phyloP scores from a whole-genome alignment of 2,888 invertebrate genomes.

The Drosophila antonietae region DNA sequence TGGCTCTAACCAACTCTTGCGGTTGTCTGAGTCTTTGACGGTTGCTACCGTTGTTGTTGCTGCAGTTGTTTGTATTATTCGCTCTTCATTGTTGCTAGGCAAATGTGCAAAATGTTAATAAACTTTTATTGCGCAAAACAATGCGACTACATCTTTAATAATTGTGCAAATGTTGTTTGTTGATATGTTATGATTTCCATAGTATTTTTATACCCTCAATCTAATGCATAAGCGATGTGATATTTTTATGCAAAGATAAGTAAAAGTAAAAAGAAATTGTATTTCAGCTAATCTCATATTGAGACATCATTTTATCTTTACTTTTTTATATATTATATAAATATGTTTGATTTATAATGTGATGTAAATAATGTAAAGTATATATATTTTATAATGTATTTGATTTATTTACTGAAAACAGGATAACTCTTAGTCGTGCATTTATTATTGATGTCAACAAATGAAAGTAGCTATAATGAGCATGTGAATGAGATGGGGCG shows the following conservation, averaged over 20 bases:
- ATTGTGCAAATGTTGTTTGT: conserved; percentile 58
- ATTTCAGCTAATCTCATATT: neutral
- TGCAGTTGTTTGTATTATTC: conserved; percentile 13
- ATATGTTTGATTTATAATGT: too few species aligned
- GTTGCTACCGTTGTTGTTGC: conserved; percentile 27
- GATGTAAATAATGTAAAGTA: too few species aligned
- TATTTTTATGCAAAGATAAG: neutral
- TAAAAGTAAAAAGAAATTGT: neutral
- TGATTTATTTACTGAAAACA: neutral
- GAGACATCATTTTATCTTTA: too few species aligned
- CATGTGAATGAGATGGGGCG: conserved; percentile 6
- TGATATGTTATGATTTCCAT: conserved; percentile 51
- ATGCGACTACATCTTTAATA: conserved; percentile 62
- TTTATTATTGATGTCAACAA: conserved; percentile 28
- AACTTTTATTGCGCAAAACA: conserved; percentile 71
- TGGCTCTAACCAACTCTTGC: conserved; percentile 64
- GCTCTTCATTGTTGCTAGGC: conserved; percentile 56
- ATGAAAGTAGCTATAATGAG: conserved; percentile 47
- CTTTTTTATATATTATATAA: too few species aligned
- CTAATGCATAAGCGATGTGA: neutral
- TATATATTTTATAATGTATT: too few species aligned
- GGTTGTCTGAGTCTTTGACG: conserved; percentile 55
- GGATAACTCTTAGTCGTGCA: neutral
- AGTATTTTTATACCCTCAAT: conserved; percentile 2
- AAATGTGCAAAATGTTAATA: conserved; percentile 74